A percentile compares a stretch with the other conserved stretches of the same genome.
phyloP scores from a whole-genome alignment of 2,797 vertebrate species.

The Trichosurus vulpecula region DNA sequence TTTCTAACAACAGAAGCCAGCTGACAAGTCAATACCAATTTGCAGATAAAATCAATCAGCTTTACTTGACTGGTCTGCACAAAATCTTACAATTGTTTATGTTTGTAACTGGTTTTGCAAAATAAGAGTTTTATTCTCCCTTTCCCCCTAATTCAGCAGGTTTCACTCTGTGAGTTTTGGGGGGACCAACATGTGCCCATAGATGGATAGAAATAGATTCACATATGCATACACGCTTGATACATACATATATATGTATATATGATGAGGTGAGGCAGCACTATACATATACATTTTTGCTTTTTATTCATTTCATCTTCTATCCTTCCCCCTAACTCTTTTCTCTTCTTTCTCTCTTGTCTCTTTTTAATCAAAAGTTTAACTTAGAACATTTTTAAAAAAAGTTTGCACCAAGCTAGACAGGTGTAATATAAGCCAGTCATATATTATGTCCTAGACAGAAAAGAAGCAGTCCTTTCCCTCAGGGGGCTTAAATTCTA shows the following conservation, averaged over 20 bases:
- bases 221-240: not conserved
- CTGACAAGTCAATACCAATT: constrained; percentile 79
- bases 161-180: not conserved
- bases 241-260: not conserved
- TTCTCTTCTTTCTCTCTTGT: not conserved
- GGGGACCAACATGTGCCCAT: not conserved
- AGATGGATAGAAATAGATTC: not conserved
- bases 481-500: not conserved
- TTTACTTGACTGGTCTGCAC: constrained; percentile 72
- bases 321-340: not conserved
- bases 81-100: constrained; percentile 63
- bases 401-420: not conserved
- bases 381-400: constrained; percentile 14
- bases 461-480: not conserved
- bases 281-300: constrained; percentile 37
- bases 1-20: constrained; percentile 77
- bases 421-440: not conserved
- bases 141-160: not conserved
- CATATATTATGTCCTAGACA: not conserved
- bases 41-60: constrained; percentile 84
- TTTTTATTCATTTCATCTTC: constrained; percentile 47
- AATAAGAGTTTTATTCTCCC: constrained; percentile 20
- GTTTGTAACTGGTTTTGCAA: constrained; percentile 66
- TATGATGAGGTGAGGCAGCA: too few species aligned
- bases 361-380: constrained; percentile 4